phyloP scores from a whole-genome alignment of 2,113 vertebrate species.

The Motacilla alba region DNA sequence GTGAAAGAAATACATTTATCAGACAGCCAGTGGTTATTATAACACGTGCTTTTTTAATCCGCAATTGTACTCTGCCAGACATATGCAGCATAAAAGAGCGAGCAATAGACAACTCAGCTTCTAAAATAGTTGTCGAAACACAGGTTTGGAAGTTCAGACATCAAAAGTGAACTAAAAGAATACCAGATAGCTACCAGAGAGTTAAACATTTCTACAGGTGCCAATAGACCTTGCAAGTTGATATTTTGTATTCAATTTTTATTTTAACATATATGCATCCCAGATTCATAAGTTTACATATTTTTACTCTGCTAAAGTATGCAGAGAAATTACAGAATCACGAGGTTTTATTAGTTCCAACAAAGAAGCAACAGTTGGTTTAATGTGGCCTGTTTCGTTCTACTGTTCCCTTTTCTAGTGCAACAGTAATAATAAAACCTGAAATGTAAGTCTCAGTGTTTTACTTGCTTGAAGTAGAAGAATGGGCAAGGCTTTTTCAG shows the following conservation, averaged over 20 bases:
- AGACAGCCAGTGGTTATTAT: neutral
- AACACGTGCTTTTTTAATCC: constrained; percentile 7
- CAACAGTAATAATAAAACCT: neutral
- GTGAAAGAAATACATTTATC: constrained; percentile 14
- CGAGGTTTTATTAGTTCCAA: neutral
- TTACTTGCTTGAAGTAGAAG: neutral
- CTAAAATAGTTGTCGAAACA: neutral
- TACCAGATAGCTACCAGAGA: neutral
- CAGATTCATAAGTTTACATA: neutral
- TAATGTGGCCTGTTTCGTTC: neutral
- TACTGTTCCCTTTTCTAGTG: neutral
- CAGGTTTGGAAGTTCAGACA: neutral
- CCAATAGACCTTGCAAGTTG: neutral
- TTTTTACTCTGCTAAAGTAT: neutral
- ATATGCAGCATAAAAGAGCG: neutral
- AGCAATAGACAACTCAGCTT: neutral
- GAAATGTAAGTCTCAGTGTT: neutral
- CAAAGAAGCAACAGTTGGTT: constrained; percentile 72
- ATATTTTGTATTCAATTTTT: neutral
- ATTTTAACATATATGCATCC: neutral
- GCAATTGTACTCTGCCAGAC: neutral
- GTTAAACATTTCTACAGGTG: neutral
- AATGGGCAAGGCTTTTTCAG: neutral
- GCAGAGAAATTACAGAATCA: neutral
- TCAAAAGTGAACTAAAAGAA: neutral